Conservation (phyloP, 2,888 invertebrate genomes). For the Ophioninae sp. region DNA sequence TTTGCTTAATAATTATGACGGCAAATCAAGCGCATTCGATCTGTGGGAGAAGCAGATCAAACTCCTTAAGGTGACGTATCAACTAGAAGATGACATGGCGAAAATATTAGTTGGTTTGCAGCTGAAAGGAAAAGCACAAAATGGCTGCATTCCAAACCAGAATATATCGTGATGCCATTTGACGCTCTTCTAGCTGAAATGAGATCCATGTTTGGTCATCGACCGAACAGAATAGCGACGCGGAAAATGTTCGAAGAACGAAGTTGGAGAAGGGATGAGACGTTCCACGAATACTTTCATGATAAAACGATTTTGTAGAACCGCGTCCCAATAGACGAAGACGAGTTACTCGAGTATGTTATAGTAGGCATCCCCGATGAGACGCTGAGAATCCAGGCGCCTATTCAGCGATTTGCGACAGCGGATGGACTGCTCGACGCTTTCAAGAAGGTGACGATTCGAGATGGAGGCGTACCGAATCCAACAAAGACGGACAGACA, state of each 20-base stretch:
- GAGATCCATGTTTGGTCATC: constrained; percentile 41
- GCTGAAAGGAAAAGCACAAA: too few relatives aligned
- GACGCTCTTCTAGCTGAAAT: constrained; percentile 29
- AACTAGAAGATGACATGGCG: constrained; percentile 2
- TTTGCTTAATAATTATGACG: constrained; percentile 1
- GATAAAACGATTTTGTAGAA: constrained; percentile 39
- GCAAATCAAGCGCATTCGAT: not conserved
- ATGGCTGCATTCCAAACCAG: constrained; percentile 52
- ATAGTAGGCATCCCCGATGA: constrained; percentile 57
- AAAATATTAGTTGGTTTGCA: constrained; percentile 26
- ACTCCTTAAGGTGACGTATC: constrained; percentile 22
- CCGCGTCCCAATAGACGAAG: constrained; percentile 44
- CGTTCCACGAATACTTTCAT: too few relatives aligned
- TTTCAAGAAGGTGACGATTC: constrained; percentile 32
- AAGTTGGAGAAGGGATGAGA: too few relatives aligned
- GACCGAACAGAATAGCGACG: constrained; percentile 21
- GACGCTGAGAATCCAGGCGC: constrained; percentile 46
- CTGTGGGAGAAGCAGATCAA: constrained; percentile 18
- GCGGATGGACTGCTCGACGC: constrained; percentile 16
- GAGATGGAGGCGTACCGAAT: not conserved
- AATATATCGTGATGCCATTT: constrained; percentile 29
- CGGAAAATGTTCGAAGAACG: too few relatives aligned
- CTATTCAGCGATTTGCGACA: constrained; percentile 40
- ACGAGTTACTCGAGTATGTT: constrained; percentile 54
- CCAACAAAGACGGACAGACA: not conserved